phyloP scores from a whole-genome alignment of 2,113 vertebrate species.

The Coturnix japonica region DNA sequence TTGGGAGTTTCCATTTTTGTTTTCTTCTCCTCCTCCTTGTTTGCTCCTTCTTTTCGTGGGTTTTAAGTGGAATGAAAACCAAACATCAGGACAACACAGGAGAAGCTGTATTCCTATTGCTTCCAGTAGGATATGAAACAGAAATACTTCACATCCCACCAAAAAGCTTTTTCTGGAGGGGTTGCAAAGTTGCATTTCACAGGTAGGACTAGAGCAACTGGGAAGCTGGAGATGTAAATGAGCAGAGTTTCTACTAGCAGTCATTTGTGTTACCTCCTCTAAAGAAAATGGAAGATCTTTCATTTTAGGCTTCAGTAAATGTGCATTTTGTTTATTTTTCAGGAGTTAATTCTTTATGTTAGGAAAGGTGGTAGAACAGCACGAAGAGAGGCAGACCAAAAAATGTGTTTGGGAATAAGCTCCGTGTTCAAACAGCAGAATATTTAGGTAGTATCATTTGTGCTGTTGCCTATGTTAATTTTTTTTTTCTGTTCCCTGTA shows the following conservation, averaged over 20 bases:
- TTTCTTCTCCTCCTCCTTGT: not conserved
- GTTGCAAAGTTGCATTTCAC: not conserved
- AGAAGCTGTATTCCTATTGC: not conserved
- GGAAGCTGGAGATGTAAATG: not conserved
- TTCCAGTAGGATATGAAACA: not conserved
- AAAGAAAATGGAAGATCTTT: conserved; percentile 12
- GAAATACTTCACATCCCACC: not conserved
- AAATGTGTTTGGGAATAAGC: not conserved
- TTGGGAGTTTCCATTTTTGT: not conserved
- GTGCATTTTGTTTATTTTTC: not conserved
- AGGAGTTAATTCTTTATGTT: not conserved
- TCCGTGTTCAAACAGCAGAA: not conserved
- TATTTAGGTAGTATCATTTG: not conserved
- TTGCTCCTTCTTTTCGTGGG: not conserved
- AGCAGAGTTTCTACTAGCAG: not conserved
- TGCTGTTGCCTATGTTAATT: not conserved
- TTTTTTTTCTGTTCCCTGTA: not conserved
- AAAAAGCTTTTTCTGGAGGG: not conserved
- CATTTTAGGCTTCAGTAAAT: not conserved
- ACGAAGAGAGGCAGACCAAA: not conserved
- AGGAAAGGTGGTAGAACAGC: not conserved
- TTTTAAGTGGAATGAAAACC: not conserved
- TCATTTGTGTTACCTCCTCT: not conserved
- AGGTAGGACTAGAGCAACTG: not conserved
- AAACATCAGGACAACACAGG: not conserved